Evolutionary conservation across 2,888 invertebrate species (phyloP), one percentile per base, ranked within the genome.

Genomic region (Homarus gammarus): DNA sequence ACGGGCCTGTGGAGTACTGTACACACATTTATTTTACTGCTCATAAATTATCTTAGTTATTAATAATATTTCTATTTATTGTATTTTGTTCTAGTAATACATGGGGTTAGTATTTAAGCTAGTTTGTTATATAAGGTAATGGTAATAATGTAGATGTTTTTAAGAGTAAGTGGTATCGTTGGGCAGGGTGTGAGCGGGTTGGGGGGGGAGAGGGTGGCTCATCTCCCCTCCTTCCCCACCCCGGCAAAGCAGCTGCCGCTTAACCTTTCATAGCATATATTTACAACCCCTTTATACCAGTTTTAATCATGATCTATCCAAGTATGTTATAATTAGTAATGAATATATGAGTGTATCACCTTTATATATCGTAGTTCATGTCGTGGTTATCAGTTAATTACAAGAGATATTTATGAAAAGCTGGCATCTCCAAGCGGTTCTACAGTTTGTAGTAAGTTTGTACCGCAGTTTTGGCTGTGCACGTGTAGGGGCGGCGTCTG

Each of bases 391-490:
- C 31, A 27, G 64, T 64, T 3, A 64, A 18, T n/a, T 27, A 27
- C 18, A 27, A 27, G 64, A 5, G 12, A 8, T 5, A 27, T 15
- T 64, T 27, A 64, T 2, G 6, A 6, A 64, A 12, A 40, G 27
- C 27, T 44, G 75, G 75, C 40, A 75, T 15, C 75, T 44, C 22
- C 15, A 2, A 0, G n/a, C 44, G 10, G 38, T 75, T n/a, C 75
- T 44, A 75, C 44, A 75, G 75, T 22, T 44, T 75, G 75, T 75
- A 75, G 75, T 75, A 75, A 75, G 75, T 75, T 40, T 75, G 75
- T 75, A 75, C 75, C 75, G 75, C 75, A 75, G 75, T 75, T 75
- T 49, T 22, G 10, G 40, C n/a, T n/a, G 44, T 49, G 44, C 44
- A 40, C 44, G 44, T 44, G 75, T 75, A 27, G 75, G 44, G 38